phyloP scores from a whole-genome alignment of 2,888 invertebrate species.

The Lasioglossum pauxillum region DNA sequence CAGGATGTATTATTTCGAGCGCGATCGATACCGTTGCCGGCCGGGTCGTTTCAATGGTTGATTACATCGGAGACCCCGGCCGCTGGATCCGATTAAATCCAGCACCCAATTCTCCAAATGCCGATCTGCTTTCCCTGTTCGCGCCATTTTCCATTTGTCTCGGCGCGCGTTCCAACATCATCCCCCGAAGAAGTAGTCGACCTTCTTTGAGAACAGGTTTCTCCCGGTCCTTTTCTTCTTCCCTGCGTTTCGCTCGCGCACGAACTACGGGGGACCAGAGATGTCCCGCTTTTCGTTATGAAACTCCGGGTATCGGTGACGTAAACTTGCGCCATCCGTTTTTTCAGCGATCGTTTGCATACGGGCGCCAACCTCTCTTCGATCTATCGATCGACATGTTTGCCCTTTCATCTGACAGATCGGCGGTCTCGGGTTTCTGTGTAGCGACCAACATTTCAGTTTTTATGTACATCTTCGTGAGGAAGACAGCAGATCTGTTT shows the following conservation, averaged over 20 bases:
- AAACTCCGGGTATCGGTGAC: conserved; percentile 19
- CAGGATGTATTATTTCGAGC: not conserved
- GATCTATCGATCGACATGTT: not conserved
- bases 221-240: not conserved
- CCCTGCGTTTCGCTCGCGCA: not conserved
- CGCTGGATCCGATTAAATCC: not conserved
- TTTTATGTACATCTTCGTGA: not conserved
- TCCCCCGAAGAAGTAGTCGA: conserved; percentile 3
- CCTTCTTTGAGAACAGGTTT: conserved; percentile 22
- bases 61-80: not conserved
- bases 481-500: not conserved
- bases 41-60: conserved; percentile 14
- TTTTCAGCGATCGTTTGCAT: not conserved
- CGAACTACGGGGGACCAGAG: not conserved
- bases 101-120: not conserved
- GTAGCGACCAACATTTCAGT: not conserved
- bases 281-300: conserved; percentile 14
- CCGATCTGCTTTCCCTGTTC: not conserved
- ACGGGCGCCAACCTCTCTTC: not conserved
- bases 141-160: not conserved
- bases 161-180: not conserved
- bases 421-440: not conserved
- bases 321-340: conserved; percentile 18
- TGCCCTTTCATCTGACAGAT: not conserved
- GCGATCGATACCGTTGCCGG: conserved; percentile 15